Evolutionary conservation across 2,797 vertebrate species (phyloP), one percentile per base, ranked within the genome.

Genomic region (Cynopterus sphinx): DNA sequence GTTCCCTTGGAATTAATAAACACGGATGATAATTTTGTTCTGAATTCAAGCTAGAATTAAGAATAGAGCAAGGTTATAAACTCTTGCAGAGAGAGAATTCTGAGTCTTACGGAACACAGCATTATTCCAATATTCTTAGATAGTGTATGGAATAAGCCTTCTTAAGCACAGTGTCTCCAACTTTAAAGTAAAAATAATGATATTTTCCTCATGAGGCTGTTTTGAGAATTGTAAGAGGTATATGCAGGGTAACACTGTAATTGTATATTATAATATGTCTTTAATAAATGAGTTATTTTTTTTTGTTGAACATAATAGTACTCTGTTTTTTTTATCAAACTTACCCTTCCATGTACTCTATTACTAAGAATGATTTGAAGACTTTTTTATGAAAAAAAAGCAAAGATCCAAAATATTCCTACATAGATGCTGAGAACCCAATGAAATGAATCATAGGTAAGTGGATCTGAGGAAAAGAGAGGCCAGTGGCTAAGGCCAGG

Each of bases 41-140:
- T 82, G 39, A 83, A 11, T 55, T 22, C 87, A 87, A 85, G 65
- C 6, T 88, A 61, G 21, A 82, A 84, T 39, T 83, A 82, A 90
- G 74, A 88, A 55, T 43, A 75, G 28, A 77, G 17, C 49, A 79
- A 43, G 39, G 24, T 55, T 91, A 79, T n/a, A 77, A 90, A 73
- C 26, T 90, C 41, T 85, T 88, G 17, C 63, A 39, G 15, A 85
- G 28, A 93, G n/a, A 53, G 49, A 71, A 33, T 92, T 90, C 77
- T 86, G 28, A 24, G 75, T 88, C 9, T 85, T 88, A 6, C 24
- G 26, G 74, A 70, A 92, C 93, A 59, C 43, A 78, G 21, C 4
- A 63, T 67, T 79, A 55, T 55, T 7, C 46, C 16, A 11, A 39
- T 87, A 59, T 41, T 36, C 67, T 77, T 46, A 51, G 36, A 46